These are phyloP conservation scores for Oreocharis arfaki DNA, from an alignment of 2,113 vertebrate genomes.

Conservation along the genomic window DNA sequence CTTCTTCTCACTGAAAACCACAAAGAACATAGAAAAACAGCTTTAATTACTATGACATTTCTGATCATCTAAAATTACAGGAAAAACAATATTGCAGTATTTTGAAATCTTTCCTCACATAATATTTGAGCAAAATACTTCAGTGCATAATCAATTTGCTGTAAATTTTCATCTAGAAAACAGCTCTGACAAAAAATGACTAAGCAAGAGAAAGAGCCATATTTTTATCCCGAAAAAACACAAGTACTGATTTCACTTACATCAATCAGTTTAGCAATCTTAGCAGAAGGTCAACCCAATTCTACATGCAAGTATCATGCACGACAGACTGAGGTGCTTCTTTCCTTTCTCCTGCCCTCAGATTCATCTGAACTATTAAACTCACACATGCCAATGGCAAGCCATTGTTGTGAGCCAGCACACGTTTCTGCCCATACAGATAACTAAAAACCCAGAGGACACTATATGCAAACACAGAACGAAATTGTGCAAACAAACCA, in stretches of 20 bases:
- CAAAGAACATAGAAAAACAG: not conserved
- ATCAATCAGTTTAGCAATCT: not conserved
- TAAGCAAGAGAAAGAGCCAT: not conserved
- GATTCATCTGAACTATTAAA: not conserved
- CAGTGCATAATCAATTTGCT: not conserved
- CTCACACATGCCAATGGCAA: accelerated
- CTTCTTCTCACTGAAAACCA: not conserved
- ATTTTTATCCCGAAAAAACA: not conserved
- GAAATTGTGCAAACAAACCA: not conserved
- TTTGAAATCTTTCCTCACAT: not conserved
- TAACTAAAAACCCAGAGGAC: not conserved
- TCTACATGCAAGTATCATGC: not conserved
- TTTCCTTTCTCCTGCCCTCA: not conserved
- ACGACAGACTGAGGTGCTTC: not conserved
- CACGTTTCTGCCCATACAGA: not conserved
- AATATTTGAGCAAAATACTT: not conserved
- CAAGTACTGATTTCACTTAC: not conserved
- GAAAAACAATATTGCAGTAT: not conserved
- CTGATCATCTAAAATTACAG: not conserved
- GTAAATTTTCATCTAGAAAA: not conserved
- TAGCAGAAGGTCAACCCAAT: not conserved
- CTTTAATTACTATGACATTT: not conserved
- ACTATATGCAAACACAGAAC: not conserved
- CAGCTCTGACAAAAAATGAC: not conserved
- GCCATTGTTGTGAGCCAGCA: not conserved